These are phyloP conservation scores for Callyntrura guangdongensis DNA, from an alignment of 2,888 invertebrate genomes.

Conservation along the genomic window DNA sequence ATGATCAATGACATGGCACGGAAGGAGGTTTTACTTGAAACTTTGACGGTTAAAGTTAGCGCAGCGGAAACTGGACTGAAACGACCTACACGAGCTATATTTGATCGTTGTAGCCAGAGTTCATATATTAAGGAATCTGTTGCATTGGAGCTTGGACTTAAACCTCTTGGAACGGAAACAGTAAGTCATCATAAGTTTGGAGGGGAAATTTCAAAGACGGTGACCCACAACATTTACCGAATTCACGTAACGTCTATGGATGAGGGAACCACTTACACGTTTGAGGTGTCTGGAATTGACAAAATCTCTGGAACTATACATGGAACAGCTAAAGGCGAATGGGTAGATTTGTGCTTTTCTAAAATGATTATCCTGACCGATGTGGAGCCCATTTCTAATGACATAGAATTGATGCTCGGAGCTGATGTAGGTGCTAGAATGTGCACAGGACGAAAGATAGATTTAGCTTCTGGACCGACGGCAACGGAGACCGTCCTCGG, in stretches of 20 bases:
- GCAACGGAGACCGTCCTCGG: conserved; percentile 7
- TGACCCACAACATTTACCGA: not conserved
- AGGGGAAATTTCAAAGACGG: not conserved
- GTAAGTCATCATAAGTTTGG: conserved; percentile 10
- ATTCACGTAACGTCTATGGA: not conserved
- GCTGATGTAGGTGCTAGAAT: not conserved
- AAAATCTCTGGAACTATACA: not conserved
- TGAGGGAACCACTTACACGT: not conserved
- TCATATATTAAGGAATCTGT: not conserved
- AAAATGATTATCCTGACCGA: too few relatives aligned
- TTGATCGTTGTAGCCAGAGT: not conserved
- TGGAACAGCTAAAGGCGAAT: not conserved
- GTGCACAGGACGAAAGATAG: not conserved
- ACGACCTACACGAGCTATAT: not conserved
- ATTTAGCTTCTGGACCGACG: not conserved
- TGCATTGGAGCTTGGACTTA: not conserved
- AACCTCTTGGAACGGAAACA: not conserved
- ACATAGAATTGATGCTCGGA: conserved; percentile 25
- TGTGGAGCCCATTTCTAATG: not conserved
- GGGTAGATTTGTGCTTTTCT: conserved; percentile 30
- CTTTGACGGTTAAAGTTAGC: not conserved
- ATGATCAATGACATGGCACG: not conserved
- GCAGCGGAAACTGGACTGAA: not conserved
- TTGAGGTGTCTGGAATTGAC: conserved; percentile 1
- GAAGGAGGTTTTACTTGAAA: conserved; percentile 6